Percentiles rank a stretch among this genome's conserved stretches.
Conservation (phyloP, 2,113 vertebrate species). For the Oncorhynchus nerka region DNA sequence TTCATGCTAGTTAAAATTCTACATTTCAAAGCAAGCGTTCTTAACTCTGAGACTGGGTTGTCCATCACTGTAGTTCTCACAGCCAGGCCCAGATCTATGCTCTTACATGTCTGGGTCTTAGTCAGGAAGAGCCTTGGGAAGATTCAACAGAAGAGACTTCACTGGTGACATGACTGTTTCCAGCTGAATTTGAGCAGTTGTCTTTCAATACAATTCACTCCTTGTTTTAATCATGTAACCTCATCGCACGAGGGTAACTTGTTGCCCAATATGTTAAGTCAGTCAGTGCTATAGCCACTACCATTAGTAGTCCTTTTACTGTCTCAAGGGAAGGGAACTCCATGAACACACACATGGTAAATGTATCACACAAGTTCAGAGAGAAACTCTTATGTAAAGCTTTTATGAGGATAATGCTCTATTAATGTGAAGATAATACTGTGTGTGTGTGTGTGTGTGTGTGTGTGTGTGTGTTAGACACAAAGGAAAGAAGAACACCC, state of each 20-base stretch:
- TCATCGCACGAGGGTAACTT: not conserved
- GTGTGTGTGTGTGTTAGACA: not conserved
- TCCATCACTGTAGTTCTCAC: not conserved
- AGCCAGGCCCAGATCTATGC: constrained; percentile 4
- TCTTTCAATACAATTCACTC: not conserved
- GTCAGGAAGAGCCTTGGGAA: constrained; percentile 22
- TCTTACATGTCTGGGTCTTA: constrained; percentile 37
- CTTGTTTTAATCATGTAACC: not conserved
- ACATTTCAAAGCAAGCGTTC: too few relatives aligned
- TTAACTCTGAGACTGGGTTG: too few relatives aligned
- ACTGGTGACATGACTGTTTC: constrained; percentile 29
- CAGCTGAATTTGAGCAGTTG: not conserved
- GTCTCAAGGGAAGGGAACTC: not conserved
- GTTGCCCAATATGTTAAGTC: not conserved
- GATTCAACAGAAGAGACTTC: constrained; percentile 23
- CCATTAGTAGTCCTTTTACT: not conserved
- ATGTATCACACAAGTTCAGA: not conserved
- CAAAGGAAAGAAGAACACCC: too few relatives aligned
- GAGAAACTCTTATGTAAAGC: not conserved
- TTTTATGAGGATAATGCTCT: not conserved
- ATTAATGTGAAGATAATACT: too few relatives aligned
- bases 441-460: too few relatives aligned
- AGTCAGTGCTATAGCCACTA: not conserved
- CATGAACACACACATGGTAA: not conserved
- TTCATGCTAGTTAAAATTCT: too few relatives aligned